Evolutionary conservation across 2,113 vertebrate genomes (phyloP).

Genomic region (Hemibates koningsi): DNA sequence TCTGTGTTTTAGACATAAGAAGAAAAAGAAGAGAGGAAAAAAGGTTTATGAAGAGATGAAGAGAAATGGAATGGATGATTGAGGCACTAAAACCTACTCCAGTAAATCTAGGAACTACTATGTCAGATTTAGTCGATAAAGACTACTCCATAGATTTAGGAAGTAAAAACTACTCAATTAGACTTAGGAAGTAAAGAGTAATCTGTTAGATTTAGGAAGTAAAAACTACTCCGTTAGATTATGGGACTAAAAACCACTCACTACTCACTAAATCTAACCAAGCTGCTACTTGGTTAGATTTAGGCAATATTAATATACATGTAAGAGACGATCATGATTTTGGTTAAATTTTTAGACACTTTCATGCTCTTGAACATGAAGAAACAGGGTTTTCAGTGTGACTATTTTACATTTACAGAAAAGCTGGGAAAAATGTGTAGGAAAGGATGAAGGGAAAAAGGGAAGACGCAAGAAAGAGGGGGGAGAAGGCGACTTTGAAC

Average conservation of each 20-base stretch:
- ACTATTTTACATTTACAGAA: background rate
- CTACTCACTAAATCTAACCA: background rate
- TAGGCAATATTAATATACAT: background rate
- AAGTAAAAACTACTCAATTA: background rate
- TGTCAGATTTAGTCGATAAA: background rate
- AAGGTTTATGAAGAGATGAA: background rate
- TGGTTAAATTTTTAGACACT: background rate
- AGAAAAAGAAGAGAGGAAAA: background rate
- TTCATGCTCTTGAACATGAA: background rate
- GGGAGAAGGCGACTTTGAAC: background rate
- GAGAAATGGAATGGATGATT: background rate
- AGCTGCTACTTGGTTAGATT: background rate
- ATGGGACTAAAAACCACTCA: background rate
- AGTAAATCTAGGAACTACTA: background rate
- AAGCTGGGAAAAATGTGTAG: background rate
- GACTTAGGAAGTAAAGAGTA: background rate
- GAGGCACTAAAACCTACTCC: background rate
- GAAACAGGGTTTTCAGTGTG: background rate
- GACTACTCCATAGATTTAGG: background rate
- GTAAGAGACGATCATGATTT: background rate
- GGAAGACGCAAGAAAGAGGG: background rate
- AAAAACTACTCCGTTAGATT: background rate
- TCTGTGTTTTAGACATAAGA: background rate
- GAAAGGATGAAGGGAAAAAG: background rate
- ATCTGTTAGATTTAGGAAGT: background rate